Evolutionary conservation across 2,888 invertebrate genomes (phyloP).

Genomic region (Plagodis dolabraria): DNA sequence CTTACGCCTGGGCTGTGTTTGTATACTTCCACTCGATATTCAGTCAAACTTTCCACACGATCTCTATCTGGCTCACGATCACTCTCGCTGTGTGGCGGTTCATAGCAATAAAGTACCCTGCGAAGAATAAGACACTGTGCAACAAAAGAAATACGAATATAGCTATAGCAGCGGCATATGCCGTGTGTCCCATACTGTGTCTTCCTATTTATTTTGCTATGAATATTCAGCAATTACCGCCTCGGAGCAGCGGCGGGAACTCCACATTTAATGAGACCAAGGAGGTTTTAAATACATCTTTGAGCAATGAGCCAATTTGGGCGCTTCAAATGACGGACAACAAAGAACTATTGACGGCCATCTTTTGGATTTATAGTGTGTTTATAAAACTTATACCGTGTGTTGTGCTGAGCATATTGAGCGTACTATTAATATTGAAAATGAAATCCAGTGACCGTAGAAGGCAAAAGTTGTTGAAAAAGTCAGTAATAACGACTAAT

Average conservation of each 20-base stretch:
- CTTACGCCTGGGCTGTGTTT: conserved; percentile 92
- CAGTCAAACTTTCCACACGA: conserved; percentile 94
- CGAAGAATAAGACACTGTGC: conserved; percentile 92
- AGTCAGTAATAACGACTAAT: conserved; percentile 68
- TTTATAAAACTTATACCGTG: conserved; percentile 97
- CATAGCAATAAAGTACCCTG: conserved; percentile 94
- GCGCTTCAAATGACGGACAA: conserved; percentile 87
- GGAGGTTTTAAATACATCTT: conserved; percentile 48
- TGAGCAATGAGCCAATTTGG: conserved; percentile 83
- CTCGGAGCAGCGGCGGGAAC: conserved; percentile 45
- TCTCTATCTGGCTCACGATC: conserved; percentile 97
- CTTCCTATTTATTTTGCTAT: conserved; percentile 93
- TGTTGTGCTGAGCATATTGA: conserved; percentile 92
- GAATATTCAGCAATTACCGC: conserved; percentile 84
- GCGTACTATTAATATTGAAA: conserved; percentile 90
- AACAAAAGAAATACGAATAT: conserved; percentile 90
- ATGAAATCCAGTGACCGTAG: conserved; percentile 92
- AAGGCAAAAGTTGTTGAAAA: conserved; percentile 87
- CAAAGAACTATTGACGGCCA: conserved; percentile 87
- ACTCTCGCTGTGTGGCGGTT: conserved; percentile 97
- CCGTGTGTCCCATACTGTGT: conserved; percentile 93
- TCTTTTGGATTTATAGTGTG: conserved; percentile 96
- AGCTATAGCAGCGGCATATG: conserved; percentile 91
- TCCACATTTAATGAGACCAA: conserved; percentile 52
- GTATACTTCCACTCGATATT: conserved; percentile 96